Percentiles rank a stretch among this genome's conserved stretches.
Conservation (phyloP, 2,888 invertebrate genomes). For the Lobophora halterata region DNA sequence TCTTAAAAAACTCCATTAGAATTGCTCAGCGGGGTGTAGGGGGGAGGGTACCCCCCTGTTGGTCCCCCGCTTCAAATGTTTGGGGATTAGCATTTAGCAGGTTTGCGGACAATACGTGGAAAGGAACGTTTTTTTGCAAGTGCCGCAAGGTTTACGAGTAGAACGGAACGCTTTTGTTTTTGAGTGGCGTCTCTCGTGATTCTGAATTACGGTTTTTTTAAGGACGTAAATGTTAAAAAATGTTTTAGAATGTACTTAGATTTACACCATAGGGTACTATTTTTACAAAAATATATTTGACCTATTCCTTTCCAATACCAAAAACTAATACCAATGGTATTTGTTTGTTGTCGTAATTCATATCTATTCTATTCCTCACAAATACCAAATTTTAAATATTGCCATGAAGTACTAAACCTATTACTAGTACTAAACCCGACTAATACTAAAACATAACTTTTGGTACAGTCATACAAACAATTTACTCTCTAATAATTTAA, state of each 20-base stretch:
- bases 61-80: conserved; percentile 36
- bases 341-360: too few relatives aligned
- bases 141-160: conserved; percentile 23
- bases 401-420: too few relatives aligned
- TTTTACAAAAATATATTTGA: too few relatives aligned
- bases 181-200: conserved; percentile 29
- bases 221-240: conserved; percentile 17
- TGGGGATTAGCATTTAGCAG: conserved; percentile 55
- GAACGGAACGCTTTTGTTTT: conserved; percentile 33
- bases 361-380: too few relatives aligned
- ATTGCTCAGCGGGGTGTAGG: conserved; percentile 40
- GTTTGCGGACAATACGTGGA: conserved; percentile 46
- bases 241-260: conserved; percentile 7
- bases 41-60: conserved; percentile 24
- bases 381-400: too few relatives aligned
- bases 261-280: too few relatives aligned
- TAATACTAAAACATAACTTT: too few relatives aligned
- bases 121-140: conserved; percentile 34
- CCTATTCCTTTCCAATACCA: too few relatives aligned
- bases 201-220: conserved; percentile 20
- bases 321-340: too few relatives aligned
- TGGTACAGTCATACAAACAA: too few relatives aligned
- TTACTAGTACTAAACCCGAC: too few relatives aligned
- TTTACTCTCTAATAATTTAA: too few relatives aligned
- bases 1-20: conserved; percentile 66